Conservation (phyloP, 2,797 vertebrate species). For the Peromyscus nudipes region DNA sequence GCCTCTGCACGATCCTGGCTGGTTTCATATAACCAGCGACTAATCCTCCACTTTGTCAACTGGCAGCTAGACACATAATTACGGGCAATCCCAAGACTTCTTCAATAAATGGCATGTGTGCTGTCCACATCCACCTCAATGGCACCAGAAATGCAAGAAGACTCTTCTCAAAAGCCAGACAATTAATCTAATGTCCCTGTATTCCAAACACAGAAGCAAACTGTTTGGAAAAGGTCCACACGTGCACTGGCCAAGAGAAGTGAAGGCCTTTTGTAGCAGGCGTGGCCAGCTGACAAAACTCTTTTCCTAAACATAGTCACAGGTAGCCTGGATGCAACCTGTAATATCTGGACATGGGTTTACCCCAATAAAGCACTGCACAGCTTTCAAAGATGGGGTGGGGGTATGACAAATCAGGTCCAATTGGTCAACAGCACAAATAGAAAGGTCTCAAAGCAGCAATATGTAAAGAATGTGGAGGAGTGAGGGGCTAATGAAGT, state of each 20-base stretch:
- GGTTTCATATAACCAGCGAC: conserved; percentile 30
- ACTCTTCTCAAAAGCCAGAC: neutral
- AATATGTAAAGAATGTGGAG: neutral
- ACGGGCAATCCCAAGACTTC: neutral
- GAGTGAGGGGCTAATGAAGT: neutral
- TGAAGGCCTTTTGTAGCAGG: conserved; percentile 26
- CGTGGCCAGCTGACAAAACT: conserved; percentile 19
- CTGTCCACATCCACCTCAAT: neutral
- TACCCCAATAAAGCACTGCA: neutral
- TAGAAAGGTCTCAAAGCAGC: neutral
- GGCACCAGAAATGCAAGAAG: conserved; percentile 13
- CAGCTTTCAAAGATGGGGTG: neutral
- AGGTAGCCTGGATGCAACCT: neutral
- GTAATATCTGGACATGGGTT: neutral
- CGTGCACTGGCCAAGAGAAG: conserved; percentile 3
- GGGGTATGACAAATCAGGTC: neutral
- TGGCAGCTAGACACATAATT: conserved; percentile 20
- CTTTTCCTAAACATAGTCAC: conserved; percentile 35
- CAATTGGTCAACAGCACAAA: neutral
- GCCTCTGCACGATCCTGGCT: neutral
- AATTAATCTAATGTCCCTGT: neutral
- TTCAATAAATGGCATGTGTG: neutral
- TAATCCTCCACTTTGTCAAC: conserved; percentile 62
- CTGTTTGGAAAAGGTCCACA: neutral
- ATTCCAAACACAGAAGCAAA: neutral